Percentiles rank a stretch among this genome's conserved stretches.
phyloP scores from a whole-genome alignment of 2,888 invertebrate species.

The Pilophorus perplexus region DNA sequence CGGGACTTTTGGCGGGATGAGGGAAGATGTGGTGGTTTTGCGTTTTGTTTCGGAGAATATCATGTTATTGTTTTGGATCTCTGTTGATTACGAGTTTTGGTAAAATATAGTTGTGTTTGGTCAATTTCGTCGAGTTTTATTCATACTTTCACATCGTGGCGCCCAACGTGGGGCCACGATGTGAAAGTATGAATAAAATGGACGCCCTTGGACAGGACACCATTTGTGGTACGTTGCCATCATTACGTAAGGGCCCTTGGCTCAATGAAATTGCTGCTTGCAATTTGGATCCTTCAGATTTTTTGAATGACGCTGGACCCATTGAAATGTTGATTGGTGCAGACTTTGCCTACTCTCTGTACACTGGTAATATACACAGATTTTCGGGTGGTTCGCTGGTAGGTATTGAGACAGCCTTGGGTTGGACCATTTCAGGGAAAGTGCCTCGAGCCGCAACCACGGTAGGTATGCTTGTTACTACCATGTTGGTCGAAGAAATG shows the following conservation, averaged over 20 bases:
- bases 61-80: no score
- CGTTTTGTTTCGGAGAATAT: no score
- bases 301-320: neutral
- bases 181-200: neutral
- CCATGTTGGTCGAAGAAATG: neutral
- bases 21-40: no score
- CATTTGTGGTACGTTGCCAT: neutral
- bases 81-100: no score
- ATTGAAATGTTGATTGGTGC: neutral
- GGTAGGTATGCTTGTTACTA: neutral
- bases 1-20: no score
- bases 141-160: neutral
- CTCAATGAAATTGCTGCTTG: neutral
- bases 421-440: neutral
- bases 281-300: neutral
- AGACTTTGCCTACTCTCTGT: neutral
- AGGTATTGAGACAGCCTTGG: neutral
- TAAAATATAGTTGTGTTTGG: no score
- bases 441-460: neutral
- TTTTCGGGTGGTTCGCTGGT: neutral
- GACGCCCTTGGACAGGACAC: neutral
- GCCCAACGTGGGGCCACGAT: neutral
- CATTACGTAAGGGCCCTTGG: neutral
- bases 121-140: no score
- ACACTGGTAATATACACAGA: neutral